A percentile compares a stretch with the other conserved stretches of the same genome.
phyloP scores from a whole-genome alignment of 2,888 invertebrate genomes.

The Pimpla rufipes region DNA sequence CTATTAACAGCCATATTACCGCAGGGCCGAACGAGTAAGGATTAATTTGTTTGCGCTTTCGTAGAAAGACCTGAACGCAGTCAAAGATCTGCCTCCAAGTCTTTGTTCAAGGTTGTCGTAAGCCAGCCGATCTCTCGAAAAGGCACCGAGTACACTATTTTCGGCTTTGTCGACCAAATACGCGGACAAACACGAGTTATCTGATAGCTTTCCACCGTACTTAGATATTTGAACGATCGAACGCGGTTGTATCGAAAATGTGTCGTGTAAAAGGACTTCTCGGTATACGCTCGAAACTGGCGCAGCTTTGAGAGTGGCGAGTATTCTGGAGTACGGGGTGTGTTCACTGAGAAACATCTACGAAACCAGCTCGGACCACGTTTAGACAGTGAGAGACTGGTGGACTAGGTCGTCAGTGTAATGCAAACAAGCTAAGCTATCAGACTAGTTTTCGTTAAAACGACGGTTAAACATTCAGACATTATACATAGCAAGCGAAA shows the following conservation, averaged over 20 bases:
- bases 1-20: no score
- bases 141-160: neutral
- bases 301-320: neutral
- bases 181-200: neutral
- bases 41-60: no score
- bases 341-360: neutral
- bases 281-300: neutral
- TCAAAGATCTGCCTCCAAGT: no score
- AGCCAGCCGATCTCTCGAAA: neutral
- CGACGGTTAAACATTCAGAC: neutral
- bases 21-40: no score
- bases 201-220: neutral
- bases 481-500: neutral
- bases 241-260: constrained; percentile 9
- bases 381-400: neutral
- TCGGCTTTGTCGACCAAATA: neutral
- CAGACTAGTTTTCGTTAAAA: neutral
- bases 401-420: neutral
- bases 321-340: neutral
- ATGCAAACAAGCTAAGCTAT: neutral
- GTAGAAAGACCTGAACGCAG: no score
- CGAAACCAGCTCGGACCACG: neutral
- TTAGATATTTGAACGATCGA: neutral
- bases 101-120: no score
- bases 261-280: neutral